Base-by-base conservation (phyloP, 1,140 invertebrate species). In the Dreissena polymorpha region DNA sequence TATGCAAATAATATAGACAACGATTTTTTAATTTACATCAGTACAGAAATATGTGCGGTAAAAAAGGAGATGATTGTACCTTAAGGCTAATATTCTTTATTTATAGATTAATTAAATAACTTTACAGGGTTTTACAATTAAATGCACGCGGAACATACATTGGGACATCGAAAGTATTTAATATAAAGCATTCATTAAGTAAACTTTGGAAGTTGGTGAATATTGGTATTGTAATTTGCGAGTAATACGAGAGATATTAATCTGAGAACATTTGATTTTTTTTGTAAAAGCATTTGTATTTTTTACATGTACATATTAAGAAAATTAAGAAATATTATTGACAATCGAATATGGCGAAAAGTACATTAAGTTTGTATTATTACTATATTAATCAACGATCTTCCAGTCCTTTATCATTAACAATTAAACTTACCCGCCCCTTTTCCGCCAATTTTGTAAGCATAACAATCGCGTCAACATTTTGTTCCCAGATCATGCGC, bases 401-500 rank as follows among this genome's bases (percentile, higher is more conserved):
- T 25, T 5, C 23, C 13, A 8, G 16, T n/a, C 10, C 53, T 55
- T 10, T 1, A 39, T 39, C 16, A 23, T 55, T 23, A 53, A 74
- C 23, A 23, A 18, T 7, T 13, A n/a, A 25, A 49, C 79, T 72
- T 79, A 70, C 86, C 86, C 65, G 77, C 57, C 73, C 86, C 3
- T 73, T 79, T 94, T 99, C 86, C 71, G 76, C 69, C n/a, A 93
- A 85, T 69, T 93, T 90, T 0, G 98, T 99, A n/a, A 99, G 94
- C 98, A 99, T 99, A 3, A 99, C 97, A 86, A 99, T 97, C n/a
- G 97, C 97, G 83, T 97, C 95, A 49, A 96, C 97, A 89, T 98
- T 97, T 80, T 97, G 97, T 93, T 99, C 98, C 97, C 98, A 99
- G 87, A 97, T 96, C 98, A 99, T 99, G 85, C 98, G 95, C 98